phyloP scores from a whole-genome alignment of 1,140 invertebrate species.

The Philopotamus ludificatus region DNA sequence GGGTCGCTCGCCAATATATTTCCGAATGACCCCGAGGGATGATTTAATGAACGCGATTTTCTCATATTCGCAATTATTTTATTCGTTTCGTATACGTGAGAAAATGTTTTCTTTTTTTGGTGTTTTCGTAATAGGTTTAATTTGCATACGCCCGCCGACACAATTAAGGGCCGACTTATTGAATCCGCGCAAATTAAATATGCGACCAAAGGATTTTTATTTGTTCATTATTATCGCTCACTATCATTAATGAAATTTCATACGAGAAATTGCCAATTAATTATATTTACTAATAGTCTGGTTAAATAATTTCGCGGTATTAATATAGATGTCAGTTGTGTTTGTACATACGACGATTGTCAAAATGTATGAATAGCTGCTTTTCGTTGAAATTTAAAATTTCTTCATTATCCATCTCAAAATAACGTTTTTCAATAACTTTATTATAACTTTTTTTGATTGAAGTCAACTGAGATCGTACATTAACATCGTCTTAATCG shows the following conservation, averaged over 20 bases:
- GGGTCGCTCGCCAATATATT: constrained; percentile 12
- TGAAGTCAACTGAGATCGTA: no score
- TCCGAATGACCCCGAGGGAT: constrained; percentile 29
- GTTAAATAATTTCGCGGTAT: not conserved
- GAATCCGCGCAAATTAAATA: constrained; percentile 6
- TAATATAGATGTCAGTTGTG: not conserved
- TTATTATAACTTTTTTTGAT: no score
- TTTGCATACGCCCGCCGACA: not conserved
- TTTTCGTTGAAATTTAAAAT: no score
- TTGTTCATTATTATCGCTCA: not conserved
- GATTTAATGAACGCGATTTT: constrained; percentile 29
- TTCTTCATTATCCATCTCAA: no score
- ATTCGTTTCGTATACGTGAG: constrained; percentile 5
- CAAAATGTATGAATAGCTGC: no score
- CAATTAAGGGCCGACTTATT: not conserved
- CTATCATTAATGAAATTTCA: not conserved
- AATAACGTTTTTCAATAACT: no score
- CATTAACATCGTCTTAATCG: no score
- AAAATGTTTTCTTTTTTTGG: constrained; percentile 1
- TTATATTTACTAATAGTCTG: not conserved
- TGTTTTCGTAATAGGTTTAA: not conserved
- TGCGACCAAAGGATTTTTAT: not conserved
- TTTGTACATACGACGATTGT: not conserved
- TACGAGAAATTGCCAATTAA: constrained; percentile 5
- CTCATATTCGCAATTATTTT: constrained; percentile 18